Percentiles rank a stretch among this genome's conserved stretches.
Conservation (phyloP, 2,797 vertebrate species). For the Muscicapa striata region DNA sequence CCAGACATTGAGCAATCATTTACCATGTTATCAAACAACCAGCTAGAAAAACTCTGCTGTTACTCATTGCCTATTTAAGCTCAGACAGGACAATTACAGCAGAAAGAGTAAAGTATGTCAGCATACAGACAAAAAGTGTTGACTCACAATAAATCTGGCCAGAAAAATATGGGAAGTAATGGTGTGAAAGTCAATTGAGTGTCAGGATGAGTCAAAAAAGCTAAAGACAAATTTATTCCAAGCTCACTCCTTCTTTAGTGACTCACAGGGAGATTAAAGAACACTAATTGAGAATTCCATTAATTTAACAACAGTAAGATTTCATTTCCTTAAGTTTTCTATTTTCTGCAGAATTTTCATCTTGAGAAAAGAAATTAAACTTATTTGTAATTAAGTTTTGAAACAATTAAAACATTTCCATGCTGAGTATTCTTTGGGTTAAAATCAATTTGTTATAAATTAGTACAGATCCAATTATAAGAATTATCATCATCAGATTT, state of each 20-base stretch:
- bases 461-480: neutral
- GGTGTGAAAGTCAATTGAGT: neutral
- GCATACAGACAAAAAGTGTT: neutral
- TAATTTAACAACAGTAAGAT: neutral
- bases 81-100: neutral
- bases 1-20: neutral
- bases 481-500: constrained; percentile 20
- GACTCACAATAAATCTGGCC: neutral
- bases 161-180: neutral
- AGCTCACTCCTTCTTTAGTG: neutral
- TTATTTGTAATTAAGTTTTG: neutral
- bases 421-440: neutral
- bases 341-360: neutral
- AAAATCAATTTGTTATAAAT: neutral
- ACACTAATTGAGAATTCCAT: neutral
- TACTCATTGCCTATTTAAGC: neutral
- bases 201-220: neutral
- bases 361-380: neutral
- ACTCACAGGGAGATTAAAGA: neutral
- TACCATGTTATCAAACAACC: neutral
- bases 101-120: neutral
- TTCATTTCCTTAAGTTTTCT: neutral
- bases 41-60: neutral
- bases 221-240: neutral
- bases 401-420: constrained; percentile 1